A percentile compares a stretch with the other conserved stretches of the same genome.
These are phyloP conservation scores for Daktulosphaira vitifoliae DNA, from an alignment of 1,140 invertebrate genomes.

Conservation along the genomic window DNA sequence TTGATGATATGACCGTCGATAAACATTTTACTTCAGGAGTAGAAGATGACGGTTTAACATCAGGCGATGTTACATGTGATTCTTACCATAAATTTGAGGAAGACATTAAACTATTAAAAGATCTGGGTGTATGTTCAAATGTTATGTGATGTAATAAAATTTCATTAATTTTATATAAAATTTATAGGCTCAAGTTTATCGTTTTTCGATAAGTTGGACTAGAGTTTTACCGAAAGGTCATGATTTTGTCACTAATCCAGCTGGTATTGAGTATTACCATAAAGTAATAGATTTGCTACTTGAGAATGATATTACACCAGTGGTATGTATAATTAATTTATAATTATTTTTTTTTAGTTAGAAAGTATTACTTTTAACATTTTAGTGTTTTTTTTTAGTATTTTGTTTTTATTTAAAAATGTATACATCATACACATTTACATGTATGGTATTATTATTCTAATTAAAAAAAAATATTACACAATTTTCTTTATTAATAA, in stretches of 20 bases:
- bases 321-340: constrained; percentile 44
- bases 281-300: constrained; percentile 54
- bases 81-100: constrained; percentile 51
- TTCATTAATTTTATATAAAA: constrained; percentile 24
- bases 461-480: too few relatives aligned
- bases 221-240: constrained; percentile 56
- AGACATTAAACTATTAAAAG: constrained; percentile 46
- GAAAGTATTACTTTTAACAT: too few relatives aligned
- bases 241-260: constrained; percentile 49
- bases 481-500: too few relatives aligned
- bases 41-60: constrained; percentile 37
- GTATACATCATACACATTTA: too few relatives aligned
- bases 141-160: constrained; percentile 6
- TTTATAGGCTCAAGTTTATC: constrained; percentile 50
- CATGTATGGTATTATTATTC: too few relatives aligned
- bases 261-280: constrained; percentile 57
- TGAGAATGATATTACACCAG: constrained; percentile 47
- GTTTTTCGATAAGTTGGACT: constrained; percentile 62
- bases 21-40: too few relatives aligned
- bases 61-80: constrained; percentile 51
- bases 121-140: constrained; percentile 46
- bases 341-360: too few relatives aligned
- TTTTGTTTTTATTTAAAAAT: too few relatives aligned
- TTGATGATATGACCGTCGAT: too few relatives aligned
- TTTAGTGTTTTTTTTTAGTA: too few relatives aligned